Evolutionary conservation across 2,888 invertebrate genomes (phyloP).

Genomic region (Mallateleia sp.): DNA sequence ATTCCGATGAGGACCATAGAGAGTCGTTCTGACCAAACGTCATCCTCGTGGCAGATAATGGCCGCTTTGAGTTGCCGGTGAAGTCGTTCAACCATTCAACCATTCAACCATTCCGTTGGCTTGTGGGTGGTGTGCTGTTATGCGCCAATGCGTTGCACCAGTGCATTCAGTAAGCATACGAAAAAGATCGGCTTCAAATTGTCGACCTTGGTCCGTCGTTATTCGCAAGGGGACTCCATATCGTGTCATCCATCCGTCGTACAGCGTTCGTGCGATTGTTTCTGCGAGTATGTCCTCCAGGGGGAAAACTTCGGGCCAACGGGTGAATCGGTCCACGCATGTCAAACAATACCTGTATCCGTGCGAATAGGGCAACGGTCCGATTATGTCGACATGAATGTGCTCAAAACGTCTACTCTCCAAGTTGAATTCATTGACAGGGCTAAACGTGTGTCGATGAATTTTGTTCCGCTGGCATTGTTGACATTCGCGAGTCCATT

Average conservation of each 20-base stretch:
- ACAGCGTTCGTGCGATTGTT: slow-evolving; percentile 70
- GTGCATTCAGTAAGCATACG: neutral
- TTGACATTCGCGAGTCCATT: slow-evolving; percentile 82
- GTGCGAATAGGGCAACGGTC: slow-evolving; percentile 42
- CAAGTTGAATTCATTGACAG: slow-evolving; percentile 65
- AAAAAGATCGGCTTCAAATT: slow-evolving; percentile 73
- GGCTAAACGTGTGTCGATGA: slow-evolving; percentile 77
- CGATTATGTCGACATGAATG: slow-evolving; percentile 86
- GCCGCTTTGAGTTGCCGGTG: slow-evolving; percentile 47
- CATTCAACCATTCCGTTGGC: slow-evolving; percentile 64
- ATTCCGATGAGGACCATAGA: slow-evolving; percentile 81
- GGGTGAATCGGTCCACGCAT: slow-evolving; percentile 81
- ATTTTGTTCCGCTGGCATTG: slow-evolving; percentile 29
- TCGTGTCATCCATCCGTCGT: slow-evolving; percentile 65
- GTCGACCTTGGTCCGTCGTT: slow-evolving; percentile 81
- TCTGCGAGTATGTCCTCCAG: slow-evolving; percentile 64
- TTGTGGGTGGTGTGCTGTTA: slow-evolving; percentile 50
- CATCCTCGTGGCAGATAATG: slow-evolving; percentile 23
- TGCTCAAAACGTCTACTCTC: slow-evolving; percentile 83
- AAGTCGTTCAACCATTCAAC: slow-evolving; percentile 71
- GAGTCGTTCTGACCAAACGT: slow-evolving; percentile 68
- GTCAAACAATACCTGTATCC: slow-evolving; percentile 85
- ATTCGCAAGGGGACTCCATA: slow-evolving; percentile 72
- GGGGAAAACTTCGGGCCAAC: slow-evolving; percentile 77
- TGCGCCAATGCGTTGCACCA: slow-evolving; percentile 10